phyloP scores from a whole-genome alignment of 2,797 vertebrate genomes.

The Pseudotriccus pelzelni region DNA sequence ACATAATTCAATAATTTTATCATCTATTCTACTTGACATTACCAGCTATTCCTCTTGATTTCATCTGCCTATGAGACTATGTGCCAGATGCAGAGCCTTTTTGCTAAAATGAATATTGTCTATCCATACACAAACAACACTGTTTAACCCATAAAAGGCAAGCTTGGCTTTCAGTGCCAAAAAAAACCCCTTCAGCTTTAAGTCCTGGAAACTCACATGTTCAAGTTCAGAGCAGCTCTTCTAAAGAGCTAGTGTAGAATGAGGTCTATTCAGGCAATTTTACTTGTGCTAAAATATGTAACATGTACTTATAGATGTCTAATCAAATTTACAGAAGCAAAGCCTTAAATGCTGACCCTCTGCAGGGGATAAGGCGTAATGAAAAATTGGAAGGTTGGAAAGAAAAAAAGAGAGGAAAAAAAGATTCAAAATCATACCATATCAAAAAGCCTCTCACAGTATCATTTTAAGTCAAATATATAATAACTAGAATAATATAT shows the following conservation, averaged over 20 bases:
- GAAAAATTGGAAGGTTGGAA: not conserved
- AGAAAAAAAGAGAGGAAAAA: not conserved
- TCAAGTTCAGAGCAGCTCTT: not conserved
- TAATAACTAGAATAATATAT: not conserved
- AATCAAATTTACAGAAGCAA: not conserved
- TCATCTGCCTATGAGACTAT: constrained; percentile 9
- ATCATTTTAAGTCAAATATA: not conserved
- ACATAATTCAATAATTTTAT: constrained; percentile 73
- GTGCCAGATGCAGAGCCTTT: not conserved
- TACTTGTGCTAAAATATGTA: not conserved
- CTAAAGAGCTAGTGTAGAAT: not conserved
- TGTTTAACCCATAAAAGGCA: not conserved
- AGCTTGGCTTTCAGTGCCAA: not conserved
- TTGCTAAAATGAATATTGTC: not conserved
- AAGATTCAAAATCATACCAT: not conserved
- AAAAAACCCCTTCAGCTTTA: not conserved
- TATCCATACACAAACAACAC: not conserved
- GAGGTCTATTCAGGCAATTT: not conserved
- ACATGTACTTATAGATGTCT: not conserved
- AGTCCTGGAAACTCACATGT: not conserved
- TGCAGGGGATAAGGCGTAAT: not conserved
- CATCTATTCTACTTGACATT: constrained; percentile 63
- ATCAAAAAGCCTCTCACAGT: not conserved
- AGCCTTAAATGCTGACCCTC: not conserved
- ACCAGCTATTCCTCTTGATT: constrained; percentile 47